A percentile compares a stretch with the other conserved stretches of the same genome.
These are phyloP conservation scores for Mnemiopsis leidyi DNA, from an alignment of 37 sponge, comb jelly and placozoan genomes.

Conservation along the genomic window DNA sequence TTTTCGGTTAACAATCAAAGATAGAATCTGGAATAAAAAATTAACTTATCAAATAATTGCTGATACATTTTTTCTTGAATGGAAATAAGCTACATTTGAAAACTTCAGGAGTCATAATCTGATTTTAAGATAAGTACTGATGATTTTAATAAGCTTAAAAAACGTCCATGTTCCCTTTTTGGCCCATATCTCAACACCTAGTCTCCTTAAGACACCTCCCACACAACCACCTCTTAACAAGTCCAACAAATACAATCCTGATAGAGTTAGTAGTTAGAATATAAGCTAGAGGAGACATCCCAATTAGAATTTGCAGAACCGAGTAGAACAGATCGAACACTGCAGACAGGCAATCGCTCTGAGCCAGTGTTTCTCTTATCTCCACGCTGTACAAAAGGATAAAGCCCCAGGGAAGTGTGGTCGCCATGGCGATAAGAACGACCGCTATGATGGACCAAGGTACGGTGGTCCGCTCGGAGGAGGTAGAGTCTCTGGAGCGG, in stretches of 20 bases:
- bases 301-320: not conserved
- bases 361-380: not conserved
- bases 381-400: not conserved
- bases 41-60: no score
- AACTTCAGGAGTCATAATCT: no score
- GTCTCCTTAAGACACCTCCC: not conserved
- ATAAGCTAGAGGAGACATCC: not conserved
- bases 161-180: no score
- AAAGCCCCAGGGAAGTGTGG: not conserved
- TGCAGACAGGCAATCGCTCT: not conserved
- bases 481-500: not conserved
- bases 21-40: no score
- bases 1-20: no score
- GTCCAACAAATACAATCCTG: not conserved
- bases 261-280: not conserved
- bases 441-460: not conserved
- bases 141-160: no score
- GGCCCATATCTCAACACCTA: not conserved
- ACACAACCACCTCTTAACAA: not conserved
- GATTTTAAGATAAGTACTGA: no score
- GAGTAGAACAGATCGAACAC: conserved; percentile 25
- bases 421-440: not conserved
- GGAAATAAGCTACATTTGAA: no score
- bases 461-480: not conserved
- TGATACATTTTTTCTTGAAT: no score